Evolutionary conservation across 1,140 invertebrate genomes (phyloP), one percentile per base, ranked within the genome.

Genomic region (Dinoponera quadriceps): DNA sequence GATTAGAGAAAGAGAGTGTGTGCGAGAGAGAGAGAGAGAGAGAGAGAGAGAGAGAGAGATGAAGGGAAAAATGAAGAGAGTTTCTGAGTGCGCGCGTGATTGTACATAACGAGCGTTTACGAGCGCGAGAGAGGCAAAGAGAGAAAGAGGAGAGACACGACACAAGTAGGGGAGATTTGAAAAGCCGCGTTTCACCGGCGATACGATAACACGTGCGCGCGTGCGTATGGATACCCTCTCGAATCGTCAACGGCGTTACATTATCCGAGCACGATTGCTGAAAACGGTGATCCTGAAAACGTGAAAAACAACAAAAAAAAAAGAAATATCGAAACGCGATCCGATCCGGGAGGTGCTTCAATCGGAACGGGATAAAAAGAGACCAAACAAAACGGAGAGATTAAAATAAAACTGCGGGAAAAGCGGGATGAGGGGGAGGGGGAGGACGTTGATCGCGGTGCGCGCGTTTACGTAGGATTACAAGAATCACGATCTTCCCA

Each of bases 161-260:
- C 29, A 63, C 29, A 63, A 73, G 48, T 74, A 68, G 49, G 49
- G 60, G 48, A 72, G 51, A 57, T 27, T 72, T 66, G 38, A 7
- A 11, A 63, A 27, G 60, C 33, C 13, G 22, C n/a, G 44, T 55
- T 82, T 74, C 48, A 33, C 71, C 59, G 27, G 16, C 51, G 62
- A 73, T 44, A 44, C 38, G 68, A 44, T 69, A 54, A 22, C 74
- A 84, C 73, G 80, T 83, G 63, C 59, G 69, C 72, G 84, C 84
- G 84, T 66, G 78, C 86, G 82, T 86, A 84, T 82, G 74, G 63
- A 72, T 82, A 78, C 57, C 59, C 71, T 85, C 55, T 57, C 68
- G 60, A 78, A 87, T 55, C 27, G 48, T 25, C 49, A 29, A 44
- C 38, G 71, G 38, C 51, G 54, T 33, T 44, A 11, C 9, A 29